Conservation (phyloP, 2,888 invertebrate species). For the Callinectes sapidus region DNA sequence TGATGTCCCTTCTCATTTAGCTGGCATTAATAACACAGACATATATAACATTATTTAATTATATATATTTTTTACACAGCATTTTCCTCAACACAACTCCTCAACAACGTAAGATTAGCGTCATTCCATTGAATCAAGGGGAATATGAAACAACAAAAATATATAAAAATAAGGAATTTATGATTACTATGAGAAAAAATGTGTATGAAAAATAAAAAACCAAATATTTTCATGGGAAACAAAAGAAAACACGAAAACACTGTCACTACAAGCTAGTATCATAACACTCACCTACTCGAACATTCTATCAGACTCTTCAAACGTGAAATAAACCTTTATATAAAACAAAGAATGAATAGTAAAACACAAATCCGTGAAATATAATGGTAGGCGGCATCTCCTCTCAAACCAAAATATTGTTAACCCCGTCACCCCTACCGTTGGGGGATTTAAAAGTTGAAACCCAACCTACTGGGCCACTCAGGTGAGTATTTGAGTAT, state of each 20-base stretch:
- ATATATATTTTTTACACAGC: neutral
- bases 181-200: neutral
- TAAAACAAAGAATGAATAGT: neutral
- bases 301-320: neutral
- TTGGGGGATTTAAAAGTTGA: constrained; percentile 4
- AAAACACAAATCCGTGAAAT: neutral
- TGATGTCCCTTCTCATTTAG: neutral
- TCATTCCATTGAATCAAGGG: neutral
- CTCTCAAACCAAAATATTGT: neutral
- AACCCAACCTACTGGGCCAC: neutral
- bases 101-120: neutral
- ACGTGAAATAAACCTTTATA: neutral
- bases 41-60: neutral
- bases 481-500: neutral
- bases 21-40: neutral
- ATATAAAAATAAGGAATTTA: neutral
- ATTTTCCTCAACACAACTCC: neutral
- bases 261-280: too few species aligned
- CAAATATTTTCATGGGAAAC: neutral
- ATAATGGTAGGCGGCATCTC: neutral
- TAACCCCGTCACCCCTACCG: neutral
- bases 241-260: neutral
- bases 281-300: neutral
- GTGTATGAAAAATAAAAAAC: neutral
- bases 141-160: neutral